Evolutionary conservation across 2,797 vertebrate genomes (phyloP).

Genomic region (Trachops cirrhosus): DNA sequence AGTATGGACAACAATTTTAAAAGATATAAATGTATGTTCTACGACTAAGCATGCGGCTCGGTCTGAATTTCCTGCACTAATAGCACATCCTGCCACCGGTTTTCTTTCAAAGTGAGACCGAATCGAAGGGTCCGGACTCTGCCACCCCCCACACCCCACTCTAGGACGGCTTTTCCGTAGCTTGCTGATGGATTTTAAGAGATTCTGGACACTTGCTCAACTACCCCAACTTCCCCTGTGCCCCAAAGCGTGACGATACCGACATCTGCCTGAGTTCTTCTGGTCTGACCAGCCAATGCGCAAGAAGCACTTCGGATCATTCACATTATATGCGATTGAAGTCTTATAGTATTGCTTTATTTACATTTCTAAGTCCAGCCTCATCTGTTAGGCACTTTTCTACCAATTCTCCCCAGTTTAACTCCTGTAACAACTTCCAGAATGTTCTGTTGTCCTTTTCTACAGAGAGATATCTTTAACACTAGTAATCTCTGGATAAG

Average conservation of each 20-base stretch:
- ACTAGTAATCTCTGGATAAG: background rate
- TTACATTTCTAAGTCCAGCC: background rate
- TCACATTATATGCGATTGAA: background rate
- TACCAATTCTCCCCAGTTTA: background rate
- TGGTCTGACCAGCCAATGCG: background rate
- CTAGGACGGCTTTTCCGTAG: background rate
- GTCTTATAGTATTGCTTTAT: background rate
- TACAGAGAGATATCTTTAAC: background rate
- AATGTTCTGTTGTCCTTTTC: background rate
- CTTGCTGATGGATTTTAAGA: background rate
- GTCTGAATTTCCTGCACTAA: background rate
- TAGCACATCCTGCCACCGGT: background rate
- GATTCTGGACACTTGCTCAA: background rate
- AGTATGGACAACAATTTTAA: background rate
- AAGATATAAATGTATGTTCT: background rate
- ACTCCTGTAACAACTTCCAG: background rate
- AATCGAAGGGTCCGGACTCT: background rate
- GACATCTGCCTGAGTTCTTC: background rate
- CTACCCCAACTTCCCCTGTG: background rate
- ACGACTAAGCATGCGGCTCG: background rate
- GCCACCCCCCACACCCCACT: background rate
- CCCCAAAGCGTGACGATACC: background rate
- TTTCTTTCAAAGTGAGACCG: background rate
- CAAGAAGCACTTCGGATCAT: background rate
- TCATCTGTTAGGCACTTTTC: background rate